Evolutionary conservation across 2,113 vertebrate genomes (phyloP).

Genomic region (Calyptommatus sinebrachiatus): DNA sequence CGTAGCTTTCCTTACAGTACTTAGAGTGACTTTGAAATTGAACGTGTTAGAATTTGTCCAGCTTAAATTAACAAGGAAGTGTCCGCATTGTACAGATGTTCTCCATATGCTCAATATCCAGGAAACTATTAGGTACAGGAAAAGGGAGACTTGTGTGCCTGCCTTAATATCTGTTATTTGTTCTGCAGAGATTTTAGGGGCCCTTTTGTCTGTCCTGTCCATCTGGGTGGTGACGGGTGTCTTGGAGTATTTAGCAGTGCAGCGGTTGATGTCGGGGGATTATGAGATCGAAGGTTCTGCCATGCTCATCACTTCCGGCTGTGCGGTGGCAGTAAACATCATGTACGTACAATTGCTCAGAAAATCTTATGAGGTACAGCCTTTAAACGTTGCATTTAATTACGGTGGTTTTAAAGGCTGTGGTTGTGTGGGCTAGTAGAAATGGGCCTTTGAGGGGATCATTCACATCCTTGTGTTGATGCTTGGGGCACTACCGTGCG

Average conservation of each 20-base stretch:
- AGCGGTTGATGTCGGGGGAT: slow-evolving; percentile 77
- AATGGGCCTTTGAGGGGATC: too few relatives aligned
- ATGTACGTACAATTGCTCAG: slow-evolving; percentile 65
- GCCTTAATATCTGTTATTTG: not conserved
- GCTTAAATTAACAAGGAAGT: too few relatives aligned
- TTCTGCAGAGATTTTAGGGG: slow-evolving; percentile 84
- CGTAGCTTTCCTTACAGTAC: not conserved
- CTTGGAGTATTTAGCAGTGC: slow-evolving; percentile 78
- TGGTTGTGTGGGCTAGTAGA: too few relatives aligned
- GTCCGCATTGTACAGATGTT: too few relatives aligned
- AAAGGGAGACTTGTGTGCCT: too few relatives aligned
- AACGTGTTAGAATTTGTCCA: too few relatives aligned
- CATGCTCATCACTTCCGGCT: slow-evolving; percentile 89
- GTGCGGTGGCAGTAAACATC: slow-evolving; percentile 83
- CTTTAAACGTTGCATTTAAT: not conserved
- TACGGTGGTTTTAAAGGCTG: too few relatives aligned
- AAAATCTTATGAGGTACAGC: not conserved
- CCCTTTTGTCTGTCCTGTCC: slow-evolving; percentile 83
- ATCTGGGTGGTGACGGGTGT: slow-evolving; percentile 86
- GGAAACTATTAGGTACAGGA: too few relatives aligned
- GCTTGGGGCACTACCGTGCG: too few relatives aligned
- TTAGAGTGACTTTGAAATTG: too few relatives aligned
- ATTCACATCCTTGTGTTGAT: too few relatives aligned
- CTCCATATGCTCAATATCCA: too few relatives aligned
- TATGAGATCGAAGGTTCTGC: slow-evolving; percentile 78